Base-by-base conservation (phyloP, 2,797 vertebrate genomes). In the Denticeps clupeoides region DNA sequence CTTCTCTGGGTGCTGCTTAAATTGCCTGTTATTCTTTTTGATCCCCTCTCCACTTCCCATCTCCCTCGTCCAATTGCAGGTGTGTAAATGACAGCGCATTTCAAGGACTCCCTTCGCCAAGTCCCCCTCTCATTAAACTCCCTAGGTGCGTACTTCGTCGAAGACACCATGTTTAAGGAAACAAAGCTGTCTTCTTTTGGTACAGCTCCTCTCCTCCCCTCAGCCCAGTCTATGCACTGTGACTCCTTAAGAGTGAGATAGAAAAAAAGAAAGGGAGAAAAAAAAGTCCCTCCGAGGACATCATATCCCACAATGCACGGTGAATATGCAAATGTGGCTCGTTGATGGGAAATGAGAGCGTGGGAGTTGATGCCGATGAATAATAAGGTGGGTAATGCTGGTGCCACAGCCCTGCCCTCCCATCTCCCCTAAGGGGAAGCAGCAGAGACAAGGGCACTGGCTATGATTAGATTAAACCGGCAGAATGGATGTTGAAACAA, bases 1-100 rank as follows among this genome's bases (percentile, higher is more conserved):
- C 50, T 44, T 51, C 56, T 56, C 45, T 31, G 24, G 28, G 3
- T 45, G 56, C 46, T 10, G 9, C 67, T 21, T 60, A 66, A 66
- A 66, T 66, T 63, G 64, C 51, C 57, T 62, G 55, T 66, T 63
- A 66, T 62, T 60, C 60, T 51, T 64, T 52, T 40, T 41, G 50
- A 47, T 51, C 41, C 42, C 32, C 12, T 46, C 33, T 42, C 47
- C 41, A 52, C 51, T 44, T 41, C 49, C 35, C 45, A 55, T 52
- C 56, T 47, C 50, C 38, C 3, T 4, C 10, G 32, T 41, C 43
- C 35, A 19, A 37, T 41, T 10, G 60, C 68, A 52, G 64, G 63
- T 57, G 70, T 68, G 75, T 77, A 70, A 64, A 64, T 68, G 63
- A 63, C 58, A 52, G 58, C 13, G 26, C 45, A 38, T 32, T 51